Percentiles rank a stretch among this genome's conserved stretches.
Conservation (phyloP, 2,113 vertebrate species). For the Acanthochromis polyacanthus region DNA sequence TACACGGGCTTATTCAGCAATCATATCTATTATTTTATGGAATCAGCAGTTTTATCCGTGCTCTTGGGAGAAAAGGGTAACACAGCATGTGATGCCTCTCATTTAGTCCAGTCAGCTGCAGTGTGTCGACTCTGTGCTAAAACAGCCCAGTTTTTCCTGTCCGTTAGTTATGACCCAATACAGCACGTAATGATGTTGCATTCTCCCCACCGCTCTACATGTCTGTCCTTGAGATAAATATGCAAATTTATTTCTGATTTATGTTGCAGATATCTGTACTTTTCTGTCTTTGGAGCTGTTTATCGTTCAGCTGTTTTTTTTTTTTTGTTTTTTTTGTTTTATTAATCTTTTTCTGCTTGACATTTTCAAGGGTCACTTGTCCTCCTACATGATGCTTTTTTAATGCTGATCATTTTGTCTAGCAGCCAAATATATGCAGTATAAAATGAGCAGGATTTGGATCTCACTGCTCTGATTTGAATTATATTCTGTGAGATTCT, state of each 20-base stretch:
- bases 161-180: constrained; percentile 46
- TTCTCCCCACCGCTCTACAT: constrained; percentile 20
- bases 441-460: neutral
- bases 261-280: constrained; percentile 22
- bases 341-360: constrained; percentile 33
- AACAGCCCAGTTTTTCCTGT: constrained; percentile 3
- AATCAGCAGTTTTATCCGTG: constrained; percentile 57
- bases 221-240: constrained; percentile 39
- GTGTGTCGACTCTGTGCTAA: constrained; percentile 13
- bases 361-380: constrained; percentile 7
- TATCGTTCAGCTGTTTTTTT: neutral
- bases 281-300: constrained; percentile 7
- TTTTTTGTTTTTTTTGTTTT: neutral
- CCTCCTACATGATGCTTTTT: neutral
- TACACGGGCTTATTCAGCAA: constrained; percentile 55
- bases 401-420: neutral
- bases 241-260: constrained; percentile 22
- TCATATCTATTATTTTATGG: constrained; percentile 54
- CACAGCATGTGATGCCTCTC: constrained; percentile 25
- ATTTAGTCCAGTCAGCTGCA: constrained; percentile 42
- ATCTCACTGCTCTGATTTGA: constrained; percentile 3
- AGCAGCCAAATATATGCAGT: neutral
- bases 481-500: neutral
- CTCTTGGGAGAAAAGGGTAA: constrained; percentile 22
- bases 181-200: constrained; percentile 31